Base-by-base conservation (phyloP, 2,113 vertebrate species). In the Bambusicola thoracicus region DNA sequence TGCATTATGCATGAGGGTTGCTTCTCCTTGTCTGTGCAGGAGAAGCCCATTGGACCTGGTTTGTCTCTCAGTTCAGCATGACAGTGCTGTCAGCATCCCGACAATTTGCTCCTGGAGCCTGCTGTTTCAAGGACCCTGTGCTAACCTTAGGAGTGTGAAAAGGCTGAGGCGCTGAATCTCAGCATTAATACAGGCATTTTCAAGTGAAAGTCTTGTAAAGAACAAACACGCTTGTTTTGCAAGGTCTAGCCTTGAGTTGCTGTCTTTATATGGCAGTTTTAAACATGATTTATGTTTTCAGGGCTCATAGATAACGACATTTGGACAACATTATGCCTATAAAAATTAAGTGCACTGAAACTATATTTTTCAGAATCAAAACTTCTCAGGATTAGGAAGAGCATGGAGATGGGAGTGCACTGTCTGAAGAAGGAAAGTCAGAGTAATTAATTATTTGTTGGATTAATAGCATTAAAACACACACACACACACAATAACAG, bases 1-100 rank as follows among this genome's bases (percentile, higher is more conserved):
- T 81, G 48, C 62, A 11, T 68, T 79, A 29, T 66, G 53, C n/a
- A 38, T 29, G 46, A 51, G 58, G 66, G 58, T 81, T 49, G 13
- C 24, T 40, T 41, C 8, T 78, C 41, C 32, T 17, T 25, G 21
- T 41, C 61, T 8, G 0, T 10, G 13, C 65, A 85, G 44, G n/a
- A 76, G 46, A 41, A 74, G 15, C 10, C 70, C 27, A 3, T 56
- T 55, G 32, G 43, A 13, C 32, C 58, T 21, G 36, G 10, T 36
- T 79, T 83, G 36, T 41, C 25, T 13, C 15, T 0, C 0, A n/a
- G 36, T 58, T 38, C 53, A 38, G 34, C 0, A 0, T 62, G 77
- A 41, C 56, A 67, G 10, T 24, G 14, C 1, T 86, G 77, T 67
- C 73, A 87, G 46, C 67, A 85, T 13, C 34, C 14, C 0, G 0